Evolutionary conservation across 2,797 vertebrate genomes (phyloP).

Genomic region (Anguilla marmorata): DNA sequence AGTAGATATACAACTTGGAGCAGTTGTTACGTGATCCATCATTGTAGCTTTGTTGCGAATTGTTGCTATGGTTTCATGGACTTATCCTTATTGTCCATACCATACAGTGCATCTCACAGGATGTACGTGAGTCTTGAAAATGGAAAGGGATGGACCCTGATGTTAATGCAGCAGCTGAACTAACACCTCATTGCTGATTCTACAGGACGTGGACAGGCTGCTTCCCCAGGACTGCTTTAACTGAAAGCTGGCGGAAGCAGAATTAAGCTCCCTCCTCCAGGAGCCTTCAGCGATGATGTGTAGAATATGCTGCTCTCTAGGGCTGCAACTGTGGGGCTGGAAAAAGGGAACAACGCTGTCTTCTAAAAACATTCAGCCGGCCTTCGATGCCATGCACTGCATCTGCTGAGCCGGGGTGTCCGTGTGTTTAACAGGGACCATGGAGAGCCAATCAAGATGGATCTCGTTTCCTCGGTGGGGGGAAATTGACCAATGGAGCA

Average conservation of each 20-base stretch:
- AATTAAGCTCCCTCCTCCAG: conserved; percentile 52
- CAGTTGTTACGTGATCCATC: background rate
- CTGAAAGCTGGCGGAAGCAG: conserved; percentile 55
- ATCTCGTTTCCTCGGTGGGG: conserved; percentile 57
- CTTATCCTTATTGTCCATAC: background rate
- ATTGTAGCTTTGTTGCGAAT: background rate
- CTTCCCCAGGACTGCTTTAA: conserved; percentile 61
- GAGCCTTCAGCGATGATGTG: conserved; percentile 53
- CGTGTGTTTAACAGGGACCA: conserved; percentile 70
- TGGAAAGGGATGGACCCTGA: background rate
- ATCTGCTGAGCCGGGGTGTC: conserved; percentile 63
- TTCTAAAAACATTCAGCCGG: conserved; percentile 71
- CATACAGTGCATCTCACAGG: background rate
- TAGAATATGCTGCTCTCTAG: conserved; percentile 62
- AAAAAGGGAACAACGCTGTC: conserved; percentile 56
- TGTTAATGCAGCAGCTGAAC: background rate
- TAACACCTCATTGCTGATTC: background rate
- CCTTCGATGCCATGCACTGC: conserved; percentile 73
- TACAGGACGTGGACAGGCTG: conserved; percentile 46
- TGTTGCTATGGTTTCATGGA: background rate
- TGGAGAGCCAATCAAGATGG: conserved; percentile 75
- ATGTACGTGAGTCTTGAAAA: background rate
- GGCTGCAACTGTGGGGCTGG: conserved; percentile 56
- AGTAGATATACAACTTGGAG: background rate
- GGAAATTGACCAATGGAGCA: conserved; percentile 59